Evolutionary conservation across 2,888 invertebrate species (phyloP), one percentile per base, ranked within the genome.

Genomic region (Anthophora plumipes): DNA sequence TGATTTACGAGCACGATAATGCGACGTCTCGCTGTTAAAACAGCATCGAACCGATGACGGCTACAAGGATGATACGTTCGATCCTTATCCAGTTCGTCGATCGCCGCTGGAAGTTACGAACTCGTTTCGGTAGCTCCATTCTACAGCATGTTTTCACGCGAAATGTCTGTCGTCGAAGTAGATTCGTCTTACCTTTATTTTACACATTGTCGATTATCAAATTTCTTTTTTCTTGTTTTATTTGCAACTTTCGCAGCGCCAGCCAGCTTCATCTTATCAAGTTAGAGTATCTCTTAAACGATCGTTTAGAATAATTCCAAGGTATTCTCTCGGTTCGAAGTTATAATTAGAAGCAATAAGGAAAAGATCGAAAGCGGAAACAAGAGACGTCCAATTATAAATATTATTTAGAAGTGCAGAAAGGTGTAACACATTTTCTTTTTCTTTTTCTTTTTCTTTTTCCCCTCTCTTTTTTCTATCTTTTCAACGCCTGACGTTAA

Each of bases 51-150:
- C 17, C 50, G 41, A 43, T 57, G 63, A 72, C 41, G 64, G 14
- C 22, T 9, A 43, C 59, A 22, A 22, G 54, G 67, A 67, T 37
- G 66, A 75, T 41, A 50, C 52, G 39, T 46, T n/a, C 48, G 55
- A 59, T 64, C 57, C 43, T 77, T 78, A 78, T 78, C 76, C 63
- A 46, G 57, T 61, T 59, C 37, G 41, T 9, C 46, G 46, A 61
- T 43, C 75, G 43, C 37, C 20, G 54, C 22, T 14, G 68, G 55
- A 55, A 64, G 48, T 9, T n/a, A 52, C 20, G 37, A 25, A 63
- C 37, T 63, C 48, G 43, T 41, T 57, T 37, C 48, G 31, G 25
- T 61, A 39, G 22, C 61, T 55, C 52, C 39, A 14, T 60, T 77
- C 46, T 25, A 46, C 54, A n/a, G 22, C 48, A n/a, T n/a, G 25